Conservation (phyloP, 2,113 vertebrate species). For the Silurus glanis region DNA sequence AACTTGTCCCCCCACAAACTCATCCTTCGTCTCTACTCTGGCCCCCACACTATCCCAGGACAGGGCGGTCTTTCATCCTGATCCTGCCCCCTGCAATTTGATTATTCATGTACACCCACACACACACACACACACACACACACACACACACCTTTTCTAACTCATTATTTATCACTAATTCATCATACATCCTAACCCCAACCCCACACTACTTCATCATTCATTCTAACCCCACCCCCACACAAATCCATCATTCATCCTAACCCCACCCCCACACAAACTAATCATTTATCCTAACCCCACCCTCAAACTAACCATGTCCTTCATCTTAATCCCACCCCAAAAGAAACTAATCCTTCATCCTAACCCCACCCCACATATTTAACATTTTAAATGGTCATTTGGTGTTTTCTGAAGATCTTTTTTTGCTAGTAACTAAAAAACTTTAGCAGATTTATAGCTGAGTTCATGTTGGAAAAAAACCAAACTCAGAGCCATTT, state of each 20-base stretch:
- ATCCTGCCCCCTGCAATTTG: not conserved
- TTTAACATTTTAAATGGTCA: too few species aligned
- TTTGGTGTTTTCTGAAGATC: not conserved
- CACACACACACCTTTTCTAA: too few species aligned
- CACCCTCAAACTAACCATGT: not conserved
- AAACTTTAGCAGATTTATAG: not conserved
- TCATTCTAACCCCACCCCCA: not conserved
- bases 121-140: too few species aligned
- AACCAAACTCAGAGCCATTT: not conserved
- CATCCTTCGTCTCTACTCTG: too few species aligned
- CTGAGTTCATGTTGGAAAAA: not conserved
- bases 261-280: not conserved
- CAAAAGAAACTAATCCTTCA: not conserved
- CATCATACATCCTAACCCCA: not conserved
- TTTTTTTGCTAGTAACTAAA: not conserved
- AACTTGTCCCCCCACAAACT: too few species aligned
- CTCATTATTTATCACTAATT: too few species aligned
- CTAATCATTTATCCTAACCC: not conserved
- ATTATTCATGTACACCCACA: too few species aligned
- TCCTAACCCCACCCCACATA: not conserved
- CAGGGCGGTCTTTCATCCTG: too few species aligned
- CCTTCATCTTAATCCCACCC: not conserved
- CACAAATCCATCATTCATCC: not conserved
- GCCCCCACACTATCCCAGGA: too few species aligned
- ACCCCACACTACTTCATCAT: not conserved